A percentile compares a stretch with the other conserved stretches of the same genome.
Evolutionary conservation across 2,888 invertebrate genomes (phyloP).

Genomic region (Eupelmus urozonus): DNA sequence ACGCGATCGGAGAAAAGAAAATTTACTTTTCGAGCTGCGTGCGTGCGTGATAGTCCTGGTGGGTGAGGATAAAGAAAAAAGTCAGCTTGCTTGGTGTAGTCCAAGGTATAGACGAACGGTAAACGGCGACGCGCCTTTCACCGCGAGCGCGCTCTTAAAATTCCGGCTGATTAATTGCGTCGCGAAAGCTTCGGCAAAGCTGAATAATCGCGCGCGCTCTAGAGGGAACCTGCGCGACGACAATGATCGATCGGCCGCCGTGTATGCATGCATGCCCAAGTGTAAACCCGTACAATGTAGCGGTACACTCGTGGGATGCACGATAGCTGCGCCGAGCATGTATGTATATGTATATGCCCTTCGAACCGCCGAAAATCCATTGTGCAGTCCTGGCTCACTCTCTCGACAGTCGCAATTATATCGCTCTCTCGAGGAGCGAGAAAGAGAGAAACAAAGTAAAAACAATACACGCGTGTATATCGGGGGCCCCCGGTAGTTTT

Average conservation of each 20-base stretch:
- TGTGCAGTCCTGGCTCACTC: not conserved
- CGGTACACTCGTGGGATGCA: too few species aligned
- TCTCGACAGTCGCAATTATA: not conserved
- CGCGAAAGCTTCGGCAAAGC: constrained; percentile 17
- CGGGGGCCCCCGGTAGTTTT: constrained; percentile 20
- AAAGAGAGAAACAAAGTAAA: not conserved
- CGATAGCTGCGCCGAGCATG: too few species aligned
- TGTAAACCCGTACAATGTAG: too few species aligned
- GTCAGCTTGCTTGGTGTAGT: constrained; percentile 25
- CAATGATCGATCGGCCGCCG: constrained; percentile 2
- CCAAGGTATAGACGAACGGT: constrained; percentile 8
- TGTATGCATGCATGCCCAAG: too few species aligned
- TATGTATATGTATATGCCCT: too few species aligned
- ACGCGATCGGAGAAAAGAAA: too few species aligned
- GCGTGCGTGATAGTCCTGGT: too few species aligned
- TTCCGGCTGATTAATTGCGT: constrained; percentile 42
- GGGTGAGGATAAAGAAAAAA: constrained; percentile 34
- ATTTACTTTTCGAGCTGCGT: too few species aligned
- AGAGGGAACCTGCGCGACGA: not conserved
- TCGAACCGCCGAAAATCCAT: constrained; percentile 9
- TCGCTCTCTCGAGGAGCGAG: not conserved
- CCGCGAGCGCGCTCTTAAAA: constrained; percentile 30
- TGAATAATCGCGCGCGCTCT: constrained; percentile 33
- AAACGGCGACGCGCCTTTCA: constrained; percentile 51
- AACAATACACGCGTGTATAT: not conserved